Evolutionary conservation across 2,797 vertebrate species (phyloP).

Genomic region (Coregonus sp.): DNA sequence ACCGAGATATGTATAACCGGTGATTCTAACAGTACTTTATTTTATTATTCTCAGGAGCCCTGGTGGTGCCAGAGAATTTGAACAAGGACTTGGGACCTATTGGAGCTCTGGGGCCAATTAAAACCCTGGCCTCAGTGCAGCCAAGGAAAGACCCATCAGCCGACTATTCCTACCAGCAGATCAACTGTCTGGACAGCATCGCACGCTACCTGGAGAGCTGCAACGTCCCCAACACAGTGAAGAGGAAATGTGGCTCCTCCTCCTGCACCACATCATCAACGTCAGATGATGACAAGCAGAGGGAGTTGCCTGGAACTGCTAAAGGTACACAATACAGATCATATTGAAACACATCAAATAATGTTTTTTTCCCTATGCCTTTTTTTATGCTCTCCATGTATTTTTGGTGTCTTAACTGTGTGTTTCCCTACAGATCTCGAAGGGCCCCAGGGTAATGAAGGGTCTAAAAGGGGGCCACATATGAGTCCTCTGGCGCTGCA

Average conservation of each 20-base stretch:
- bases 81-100: background rate
- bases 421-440: constrained; percentile 51
- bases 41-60: constrained; percentile 4
- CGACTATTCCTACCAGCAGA: constrained; percentile 75
- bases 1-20: background rate
- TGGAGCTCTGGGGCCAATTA: background rate
- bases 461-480: constrained; percentile 22
- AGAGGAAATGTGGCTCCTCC: constrained; percentile 75
- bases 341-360: background rate
- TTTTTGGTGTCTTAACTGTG: background rate
- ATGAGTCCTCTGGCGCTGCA: constrained; percentile 75
- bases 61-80: constrained; percentile 8
- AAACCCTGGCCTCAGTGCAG: constrained; percentile 32
- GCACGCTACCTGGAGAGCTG: constrained; percentile 86
- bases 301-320: constrained; percentile 44
- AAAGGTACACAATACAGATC: constrained; percentile 64
- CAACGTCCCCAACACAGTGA: constrained; percentile 73
- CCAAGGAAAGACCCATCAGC: constrained; percentile 68
- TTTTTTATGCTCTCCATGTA: background rate
- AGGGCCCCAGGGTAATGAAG: constrained; percentile 24
- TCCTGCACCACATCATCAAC: constrained; percentile 54
- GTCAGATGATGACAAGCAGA: constrained; percentile 68
- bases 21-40: background rate
- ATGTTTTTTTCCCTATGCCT: background rate
- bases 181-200: constrained; percentile 69